Evolutionary conservation across 2,113 vertebrate genomes (phyloP).

Genomic region (Zootoca vivipara): DNA sequence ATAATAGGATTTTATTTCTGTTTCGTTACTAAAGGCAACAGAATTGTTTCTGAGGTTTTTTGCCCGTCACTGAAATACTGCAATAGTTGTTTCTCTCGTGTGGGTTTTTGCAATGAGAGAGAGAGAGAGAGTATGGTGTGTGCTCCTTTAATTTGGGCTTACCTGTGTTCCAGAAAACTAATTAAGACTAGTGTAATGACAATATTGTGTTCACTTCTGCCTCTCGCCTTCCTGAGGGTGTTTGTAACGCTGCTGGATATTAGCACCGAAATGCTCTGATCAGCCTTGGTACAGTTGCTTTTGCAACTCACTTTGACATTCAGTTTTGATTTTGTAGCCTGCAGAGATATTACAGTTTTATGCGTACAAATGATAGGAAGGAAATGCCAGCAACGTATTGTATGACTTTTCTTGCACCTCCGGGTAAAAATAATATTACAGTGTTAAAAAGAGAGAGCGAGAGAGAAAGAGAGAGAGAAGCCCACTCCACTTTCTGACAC

Average conservation of each 20-base stretch:
- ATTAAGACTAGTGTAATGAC: slow-evolving; percentile 7
- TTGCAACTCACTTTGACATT: slow-evolving; percentile 3
- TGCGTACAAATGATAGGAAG: slow-evolving; percentile 35
- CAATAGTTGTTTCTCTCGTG: not conserved
- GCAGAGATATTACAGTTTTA: slow-evolving; percentile 30
- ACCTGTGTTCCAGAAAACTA: not conserved
- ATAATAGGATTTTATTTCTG: not conserved
- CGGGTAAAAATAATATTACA: slow-evolving; percentile 22
- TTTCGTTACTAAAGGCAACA: not conserved
- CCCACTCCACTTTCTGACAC: slow-evolving; percentile 48
- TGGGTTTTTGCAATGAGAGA: not conserved
- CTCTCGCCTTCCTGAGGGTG: not conserved
- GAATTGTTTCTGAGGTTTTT: slow-evolving; percentile 14
- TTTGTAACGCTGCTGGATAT: not conserved
- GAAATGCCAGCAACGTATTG: slow-evolving; percentile 7
- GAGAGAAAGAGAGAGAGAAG: not conserved
- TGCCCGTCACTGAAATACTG: not conserved
- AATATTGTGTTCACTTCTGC: not conserved
- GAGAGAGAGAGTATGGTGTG: not conserved
- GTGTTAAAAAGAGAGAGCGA: slow-evolving; percentile 26
- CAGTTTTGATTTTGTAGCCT: slow-evolving; percentile 19
- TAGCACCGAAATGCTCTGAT: slow-evolving; percentile 27
- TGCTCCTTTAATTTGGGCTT: not conserved
- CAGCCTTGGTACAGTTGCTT: not conserved
- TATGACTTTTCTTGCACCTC: slow-evolving; percentile 23